Evolutionary conservation across 2,113 vertebrate species (phyloP).

Genomic region (Garra rufa): DNA sequence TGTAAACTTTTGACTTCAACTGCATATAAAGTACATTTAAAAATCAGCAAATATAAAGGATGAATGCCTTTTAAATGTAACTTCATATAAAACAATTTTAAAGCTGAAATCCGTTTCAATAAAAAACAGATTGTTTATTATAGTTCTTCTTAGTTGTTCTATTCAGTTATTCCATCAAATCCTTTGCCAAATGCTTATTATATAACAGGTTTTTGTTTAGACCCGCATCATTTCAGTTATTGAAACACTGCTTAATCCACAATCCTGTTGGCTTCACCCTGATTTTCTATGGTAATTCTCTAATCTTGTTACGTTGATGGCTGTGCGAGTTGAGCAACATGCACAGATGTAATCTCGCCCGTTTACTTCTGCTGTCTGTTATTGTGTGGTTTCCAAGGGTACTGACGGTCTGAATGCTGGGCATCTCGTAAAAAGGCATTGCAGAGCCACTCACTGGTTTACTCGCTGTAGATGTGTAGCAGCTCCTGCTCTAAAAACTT

Average conservation of each 20-base stretch:
- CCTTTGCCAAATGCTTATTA: not conserved
- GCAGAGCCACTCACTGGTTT: too few species aligned
- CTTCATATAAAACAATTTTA: not conserved
- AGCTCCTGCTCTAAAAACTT: slow-evolving; percentile 14
- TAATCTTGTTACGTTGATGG: slow-evolving; percentile 30
- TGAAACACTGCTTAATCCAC: not conserved
- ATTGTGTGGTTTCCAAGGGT: slow-evolving; percentile 22
- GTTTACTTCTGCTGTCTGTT: slow-evolving; percentile 14
- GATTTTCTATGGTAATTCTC: not conserved
- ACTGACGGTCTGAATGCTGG: not conserved
- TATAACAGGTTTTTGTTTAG: slow-evolving; percentile 8
- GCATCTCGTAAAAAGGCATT: not conserved
- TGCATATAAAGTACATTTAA: too few species aligned
- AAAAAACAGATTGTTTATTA: not conserved
- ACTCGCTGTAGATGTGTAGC: not conserved
- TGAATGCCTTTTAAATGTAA: not conserved
- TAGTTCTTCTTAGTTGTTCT: not conserved
- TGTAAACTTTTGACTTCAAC: too few species aligned
- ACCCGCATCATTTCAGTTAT: not conserved
- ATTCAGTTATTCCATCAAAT: not conserved
- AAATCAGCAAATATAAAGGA: too few species aligned
- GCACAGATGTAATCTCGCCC: slow-evolving; percentile 20
- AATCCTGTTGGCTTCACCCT: slow-evolving; percentile 17
- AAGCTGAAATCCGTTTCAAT: not conserved
- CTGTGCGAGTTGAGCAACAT: slow-evolving; percentile 1